Percentiles rank a stretch among this genome's conserved stretches.
Conservation (phyloP, 2,888 invertebrate species). For the Scaptomyza polygonia region DNA sequence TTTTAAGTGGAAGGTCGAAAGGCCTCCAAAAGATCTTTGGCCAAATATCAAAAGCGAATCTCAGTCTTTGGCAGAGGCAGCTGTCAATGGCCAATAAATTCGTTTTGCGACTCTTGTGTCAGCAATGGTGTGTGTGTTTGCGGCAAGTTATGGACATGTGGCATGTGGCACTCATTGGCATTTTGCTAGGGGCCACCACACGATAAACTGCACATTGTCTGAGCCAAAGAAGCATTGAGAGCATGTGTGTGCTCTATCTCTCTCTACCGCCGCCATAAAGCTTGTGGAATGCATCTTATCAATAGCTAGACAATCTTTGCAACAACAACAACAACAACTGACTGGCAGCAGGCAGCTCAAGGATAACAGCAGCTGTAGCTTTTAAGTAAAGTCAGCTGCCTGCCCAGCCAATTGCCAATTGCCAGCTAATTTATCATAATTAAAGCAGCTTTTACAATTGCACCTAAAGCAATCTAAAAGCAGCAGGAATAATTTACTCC, state of each 20-base stretch:
- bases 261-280: constrained; percentile 51
- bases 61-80: constrained; percentile 3
- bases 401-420: constrained; percentile 41
- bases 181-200: neutral
- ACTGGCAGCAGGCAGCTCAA: constrained; percentile 73
- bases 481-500: neutral
- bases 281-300: constrained; percentile 70
- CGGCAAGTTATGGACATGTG: constrained; percentile 49
- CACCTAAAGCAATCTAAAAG: constrained; percentile 21
- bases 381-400: constrained; percentile 29
- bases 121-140: constrained; percentile 35
- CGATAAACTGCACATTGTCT: neutral
- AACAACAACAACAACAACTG: constrained; percentile 30
- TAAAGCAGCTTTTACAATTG: constrained; percentile 51
- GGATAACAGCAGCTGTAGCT: constrained; percentile 49
- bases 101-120: constrained; percentile 13
- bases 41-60: constrained; percentile 17
- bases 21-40: constrained; percentile 16
- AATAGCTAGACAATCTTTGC: constrained; percentile 61
- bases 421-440: constrained; percentile 70
- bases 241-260: constrained; percentile 29
- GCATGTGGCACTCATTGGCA: constrained; percentile 34
- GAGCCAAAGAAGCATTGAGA: neutral
- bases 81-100: constrained; percentile 61
- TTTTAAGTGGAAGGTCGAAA: constrained; percentile 14